phyloP scores from a whole-genome alignment of 2,797 vertebrate genomes.

The Anabas testudineus region DNA sequence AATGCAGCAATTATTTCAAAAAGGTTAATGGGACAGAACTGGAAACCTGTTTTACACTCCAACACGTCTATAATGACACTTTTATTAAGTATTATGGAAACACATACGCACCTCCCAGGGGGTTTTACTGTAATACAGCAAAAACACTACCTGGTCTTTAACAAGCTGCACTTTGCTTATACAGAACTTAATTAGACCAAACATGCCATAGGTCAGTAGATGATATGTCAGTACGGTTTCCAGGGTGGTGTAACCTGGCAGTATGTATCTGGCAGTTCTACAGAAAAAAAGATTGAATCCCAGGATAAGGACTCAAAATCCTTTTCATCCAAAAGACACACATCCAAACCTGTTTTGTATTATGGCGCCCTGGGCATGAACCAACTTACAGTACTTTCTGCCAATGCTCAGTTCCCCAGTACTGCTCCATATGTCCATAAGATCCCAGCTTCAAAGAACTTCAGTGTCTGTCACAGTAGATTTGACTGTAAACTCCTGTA shows the following conservation, averaged over 20 bases:
- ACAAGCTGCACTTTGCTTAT: no score
- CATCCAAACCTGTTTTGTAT: slow-evolving; percentile 44
- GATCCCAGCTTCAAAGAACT: slow-evolving; percentile 3
- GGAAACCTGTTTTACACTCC: no score
- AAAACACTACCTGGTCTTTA: no score
- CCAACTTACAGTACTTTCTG: slow-evolving; percentile 7
- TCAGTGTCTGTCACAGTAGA: not conserved
- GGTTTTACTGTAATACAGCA: no score
- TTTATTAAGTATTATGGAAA: not conserved
- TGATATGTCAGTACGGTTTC: slow-evolving; percentile 23
- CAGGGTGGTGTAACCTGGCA: slow-evolving; percentile 7
- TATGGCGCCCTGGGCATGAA: slow-evolving; percentile 26
- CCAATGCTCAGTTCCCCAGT: slow-evolving; percentile 3
- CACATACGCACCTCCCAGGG: not conserved
- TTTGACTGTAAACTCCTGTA: not conserved
- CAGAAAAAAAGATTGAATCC: slow-evolving; percentile 10
- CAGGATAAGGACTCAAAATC: slow-evolving; percentile 10
- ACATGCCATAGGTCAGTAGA: not conserved
- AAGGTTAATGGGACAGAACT: no score
- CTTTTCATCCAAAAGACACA: slow-evolving; percentile 19
- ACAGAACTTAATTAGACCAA: not conserved
- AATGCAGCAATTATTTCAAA: no score
- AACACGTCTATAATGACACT: no score
- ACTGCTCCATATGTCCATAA: no score
- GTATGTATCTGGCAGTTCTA: slow-evolving; percentile 1